A percentile compares a stretch with the other conserved stretches of the same genome.
Conservation (phyloP, 2,797 vertebrate species). For the Carapus acus region DNA sequence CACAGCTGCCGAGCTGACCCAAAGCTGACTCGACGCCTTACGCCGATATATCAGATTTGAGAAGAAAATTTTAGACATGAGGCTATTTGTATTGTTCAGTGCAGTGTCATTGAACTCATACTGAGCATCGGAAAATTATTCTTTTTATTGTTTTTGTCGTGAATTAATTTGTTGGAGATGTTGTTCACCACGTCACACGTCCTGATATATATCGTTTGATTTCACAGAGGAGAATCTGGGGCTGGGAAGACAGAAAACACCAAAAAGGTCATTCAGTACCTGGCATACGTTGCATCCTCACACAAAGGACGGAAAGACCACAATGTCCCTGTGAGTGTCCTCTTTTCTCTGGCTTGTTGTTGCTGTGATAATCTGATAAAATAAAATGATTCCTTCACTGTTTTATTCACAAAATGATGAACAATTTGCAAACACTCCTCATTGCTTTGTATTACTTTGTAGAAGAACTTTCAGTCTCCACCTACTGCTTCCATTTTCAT, state of each 20-base stretch:
- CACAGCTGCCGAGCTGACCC: constrained; percentile 23
- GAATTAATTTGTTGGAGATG: not conserved
- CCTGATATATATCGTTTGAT: constrained; percentile 17
- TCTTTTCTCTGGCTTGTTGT: too few species aligned
- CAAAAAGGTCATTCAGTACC: constrained; percentile 98
- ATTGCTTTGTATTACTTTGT: too few species aligned
- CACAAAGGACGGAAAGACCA: constrained; percentile 99
- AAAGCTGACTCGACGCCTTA: constrained; percentile 17
- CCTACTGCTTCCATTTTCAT: too few species aligned
- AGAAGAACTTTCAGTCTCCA: too few species aligned
- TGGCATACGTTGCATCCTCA: constrained; percentile 97
- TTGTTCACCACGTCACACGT: not conserved
- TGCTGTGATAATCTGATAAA: not conserved
- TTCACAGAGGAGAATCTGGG: constrained; percentile 90
- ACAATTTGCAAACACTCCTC: too few species aligned
- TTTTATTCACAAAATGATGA: not conserved
- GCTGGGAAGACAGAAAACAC: constrained; percentile 99
- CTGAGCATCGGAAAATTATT: not conserved
- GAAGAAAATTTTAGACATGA: constrained; percentile 7
- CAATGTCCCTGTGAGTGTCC: constrained; percentile 90
- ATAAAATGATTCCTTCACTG: too few species aligned
- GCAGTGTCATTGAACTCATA: not conserved
- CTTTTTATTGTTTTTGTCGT: not conserved
- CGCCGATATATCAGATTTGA: constrained; percentile 5
- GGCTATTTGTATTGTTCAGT: not conserved